phyloP scores from a whole-genome alignment of 2,888 invertebrate species.

The Agrochola lychnidis region DNA sequence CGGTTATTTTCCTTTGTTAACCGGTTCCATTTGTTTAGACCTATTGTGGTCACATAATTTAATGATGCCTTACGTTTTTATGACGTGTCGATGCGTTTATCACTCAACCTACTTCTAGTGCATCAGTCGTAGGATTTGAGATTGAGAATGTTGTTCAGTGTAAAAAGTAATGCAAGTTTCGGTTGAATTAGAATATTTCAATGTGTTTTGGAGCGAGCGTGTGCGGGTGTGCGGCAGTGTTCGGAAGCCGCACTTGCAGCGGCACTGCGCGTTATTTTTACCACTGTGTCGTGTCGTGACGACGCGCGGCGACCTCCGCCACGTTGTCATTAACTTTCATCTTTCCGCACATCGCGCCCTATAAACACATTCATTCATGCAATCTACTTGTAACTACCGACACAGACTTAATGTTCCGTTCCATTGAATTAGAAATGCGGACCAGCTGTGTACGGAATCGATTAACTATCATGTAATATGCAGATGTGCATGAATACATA shows the following conservation, averaged over 20 bases:
- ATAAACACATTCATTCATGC: constrained; percentile 33
- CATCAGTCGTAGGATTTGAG: constrained; percentile 13
- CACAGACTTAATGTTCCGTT: constrained; percentile 36
- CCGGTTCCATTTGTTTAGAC: constrained; percentile 52
- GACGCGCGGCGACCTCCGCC: constrained; percentile 28
- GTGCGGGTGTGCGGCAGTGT: constrained; percentile 16
- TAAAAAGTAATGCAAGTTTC: constrained; percentile 34
- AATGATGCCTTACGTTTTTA: constrained; percentile 42
- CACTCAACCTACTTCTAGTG: constrained; percentile 13
- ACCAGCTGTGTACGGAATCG: constrained; percentile 40
- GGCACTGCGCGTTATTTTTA: constrained; percentile 75
- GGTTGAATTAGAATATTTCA: constrained; percentile 39
- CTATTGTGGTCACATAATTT: constrained; percentile 53
- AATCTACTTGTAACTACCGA: constrained; percentile 13
- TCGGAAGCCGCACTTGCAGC: constrained; percentile 54
- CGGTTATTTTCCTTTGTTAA: constrained; percentile 65
- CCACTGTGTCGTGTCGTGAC: constrained; percentile 53
- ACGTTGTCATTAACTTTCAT: constrained; percentile 42
- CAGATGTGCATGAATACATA: constrained; percentile 22
- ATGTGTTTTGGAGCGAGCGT: constrained; percentile 4
- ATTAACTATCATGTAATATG: constrained; percentile 52
- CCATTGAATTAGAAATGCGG: constrained; percentile 55
- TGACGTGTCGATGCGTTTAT: constrained; percentile 29
- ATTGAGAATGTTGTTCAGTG: constrained; percentile 26
- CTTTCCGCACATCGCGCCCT: constrained; percentile 27